Conservation (phyloP, 2,113 vertebrate species). For the Siphamia tubifer region DNA sequence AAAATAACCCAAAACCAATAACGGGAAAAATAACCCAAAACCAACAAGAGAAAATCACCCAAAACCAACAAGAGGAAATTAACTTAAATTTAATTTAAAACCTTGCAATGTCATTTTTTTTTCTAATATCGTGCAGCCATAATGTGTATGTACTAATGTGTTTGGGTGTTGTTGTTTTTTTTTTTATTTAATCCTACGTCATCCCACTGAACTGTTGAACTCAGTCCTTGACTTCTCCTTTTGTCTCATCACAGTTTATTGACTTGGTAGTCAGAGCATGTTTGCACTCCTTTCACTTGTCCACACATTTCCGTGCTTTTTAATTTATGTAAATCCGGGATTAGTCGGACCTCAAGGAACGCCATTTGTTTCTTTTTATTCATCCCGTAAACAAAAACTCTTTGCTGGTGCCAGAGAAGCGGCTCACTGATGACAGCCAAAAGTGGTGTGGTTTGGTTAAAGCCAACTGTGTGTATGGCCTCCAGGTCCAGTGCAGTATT, state of each 20-base stretch:
- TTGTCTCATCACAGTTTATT: constrained; percentile 4
- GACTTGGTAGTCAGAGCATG: constrained; percentile 37
- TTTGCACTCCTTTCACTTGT: constrained; percentile 42
- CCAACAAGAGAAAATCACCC: too few relatives aligned
- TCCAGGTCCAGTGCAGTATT: constrained; percentile 41
- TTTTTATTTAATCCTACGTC: neutral
- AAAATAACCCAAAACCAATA: too few relatives aligned
- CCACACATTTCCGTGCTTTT: constrained; percentile 15
- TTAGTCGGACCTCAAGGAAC: constrained; percentile 52
- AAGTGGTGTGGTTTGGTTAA: constrained; percentile 32
- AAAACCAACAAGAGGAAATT: too few relatives aligned
- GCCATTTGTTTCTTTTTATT: constrained; percentile 49
- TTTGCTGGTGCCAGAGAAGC: constrained; percentile 20
- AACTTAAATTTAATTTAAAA: too few relatives aligned
- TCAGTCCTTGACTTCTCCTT: constrained; percentile 24
- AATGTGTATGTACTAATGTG: constrained; percentile 19
- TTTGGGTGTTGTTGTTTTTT: constrained; percentile 40
- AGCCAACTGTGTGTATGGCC: constrained; percentile 41
- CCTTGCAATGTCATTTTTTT: too few relatives aligned
- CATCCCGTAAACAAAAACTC: constrained; percentile 38
- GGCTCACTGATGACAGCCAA: constrained; percentile 29
- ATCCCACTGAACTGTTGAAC: constrained; percentile 6
- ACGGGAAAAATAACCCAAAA: too few relatives aligned
- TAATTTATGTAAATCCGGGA: constrained; percentile 66
- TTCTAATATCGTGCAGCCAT: too few relatives aligned